Percentiles rank a stretch among this genome's conserved stretches.
phyloP scores from a whole-genome alignment of 2,888 invertebrate genomes.

The Sicus ferrugineus region DNA sequence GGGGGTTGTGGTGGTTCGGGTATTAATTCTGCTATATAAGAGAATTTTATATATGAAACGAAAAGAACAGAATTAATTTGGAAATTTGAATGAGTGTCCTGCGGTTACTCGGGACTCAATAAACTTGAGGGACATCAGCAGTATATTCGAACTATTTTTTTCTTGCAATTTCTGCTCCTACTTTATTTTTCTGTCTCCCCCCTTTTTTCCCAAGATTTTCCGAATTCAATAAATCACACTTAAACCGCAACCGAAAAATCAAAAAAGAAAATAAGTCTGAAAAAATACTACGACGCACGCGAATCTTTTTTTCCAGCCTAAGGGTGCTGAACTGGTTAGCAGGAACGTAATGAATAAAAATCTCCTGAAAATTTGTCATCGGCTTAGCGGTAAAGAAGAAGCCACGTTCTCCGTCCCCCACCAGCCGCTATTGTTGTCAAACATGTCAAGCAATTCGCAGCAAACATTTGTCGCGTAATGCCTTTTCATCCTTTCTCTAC shows the following conservation, averaged over 20 bases:
- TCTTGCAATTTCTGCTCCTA: background rate
- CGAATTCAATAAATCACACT: conserved; percentile 27
- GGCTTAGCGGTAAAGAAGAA: conserved; percentile 46
- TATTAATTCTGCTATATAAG: background rate
- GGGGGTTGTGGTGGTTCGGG: background rate
- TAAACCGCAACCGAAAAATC: conserved; percentile 22
- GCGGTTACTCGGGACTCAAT: background rate
- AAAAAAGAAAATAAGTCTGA: too few species aligned
- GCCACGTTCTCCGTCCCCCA: background rate
- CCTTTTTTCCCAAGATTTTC: background rate
- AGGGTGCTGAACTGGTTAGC: conserved; percentile 17
- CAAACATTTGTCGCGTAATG: conserved; percentile 55
- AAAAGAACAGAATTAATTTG: background rate
- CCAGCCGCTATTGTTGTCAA: conserved; percentile 51
- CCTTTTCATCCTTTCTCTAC: conserved; percentile 21
- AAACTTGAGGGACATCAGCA: background rate
- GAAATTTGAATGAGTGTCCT: too few species aligned
- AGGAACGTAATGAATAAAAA: conserved; percentile 23
- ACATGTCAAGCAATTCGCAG: conserved; percentile 54
- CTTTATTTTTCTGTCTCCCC: background rate
- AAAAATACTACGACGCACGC: conserved; percentile 5
- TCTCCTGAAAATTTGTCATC: conserved; percentile 51
- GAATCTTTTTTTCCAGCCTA: conserved; percentile 24
- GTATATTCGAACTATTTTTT: background rate
- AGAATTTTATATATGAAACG: too few species aligned